Evolutionary conservation across 1,140 invertebrate species (phyloP).

Genomic region (Andricus grossulariae): DNA sequence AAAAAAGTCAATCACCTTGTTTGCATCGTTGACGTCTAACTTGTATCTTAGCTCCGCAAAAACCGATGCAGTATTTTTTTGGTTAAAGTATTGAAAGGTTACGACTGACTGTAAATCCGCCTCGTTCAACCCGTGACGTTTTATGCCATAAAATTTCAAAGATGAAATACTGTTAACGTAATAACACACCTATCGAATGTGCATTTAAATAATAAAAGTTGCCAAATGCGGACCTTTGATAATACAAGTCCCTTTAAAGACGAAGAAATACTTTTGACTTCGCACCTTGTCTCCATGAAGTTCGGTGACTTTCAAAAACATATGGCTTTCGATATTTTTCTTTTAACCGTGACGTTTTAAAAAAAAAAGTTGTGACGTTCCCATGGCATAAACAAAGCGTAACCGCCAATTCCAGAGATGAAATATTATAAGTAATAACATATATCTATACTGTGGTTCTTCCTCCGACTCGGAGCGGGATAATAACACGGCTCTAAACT

Average conservation of each 20-base stretch:
- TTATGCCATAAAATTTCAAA: constrained; percentile 76
- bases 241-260: neutral
- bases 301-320: neutral
- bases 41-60: neutral
- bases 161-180: constrained; percentile 77
- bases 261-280: neutral
- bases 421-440: constrained; percentile 78
- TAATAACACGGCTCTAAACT: constrained; percentile 77
- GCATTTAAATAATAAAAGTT: constrained; percentile 18
- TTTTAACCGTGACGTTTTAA: neutral
- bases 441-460: constrained; percentile 70
- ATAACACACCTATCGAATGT: constrained; percentile 74
- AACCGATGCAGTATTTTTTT: constrained; percentile 16
- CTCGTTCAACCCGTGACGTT: constrained; percentile 64
- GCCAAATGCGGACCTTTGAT: neutral
- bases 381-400: constrained; percentile 77
- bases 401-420: constrained; percentile 76
- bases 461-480: constrained; percentile 67
- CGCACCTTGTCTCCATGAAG: neutral
- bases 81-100: constrained; percentile 16
- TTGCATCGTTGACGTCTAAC: constrained; percentile 1
- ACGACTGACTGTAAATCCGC: constrained; percentile 14
- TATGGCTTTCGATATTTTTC: neutral
- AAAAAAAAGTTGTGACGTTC: constrained; percentile 60
- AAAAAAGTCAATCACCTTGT: too few relatives aligned